Conservation (phyloP, 2,797 vertebrate species). For the Enoplosus armatus region DNA sequence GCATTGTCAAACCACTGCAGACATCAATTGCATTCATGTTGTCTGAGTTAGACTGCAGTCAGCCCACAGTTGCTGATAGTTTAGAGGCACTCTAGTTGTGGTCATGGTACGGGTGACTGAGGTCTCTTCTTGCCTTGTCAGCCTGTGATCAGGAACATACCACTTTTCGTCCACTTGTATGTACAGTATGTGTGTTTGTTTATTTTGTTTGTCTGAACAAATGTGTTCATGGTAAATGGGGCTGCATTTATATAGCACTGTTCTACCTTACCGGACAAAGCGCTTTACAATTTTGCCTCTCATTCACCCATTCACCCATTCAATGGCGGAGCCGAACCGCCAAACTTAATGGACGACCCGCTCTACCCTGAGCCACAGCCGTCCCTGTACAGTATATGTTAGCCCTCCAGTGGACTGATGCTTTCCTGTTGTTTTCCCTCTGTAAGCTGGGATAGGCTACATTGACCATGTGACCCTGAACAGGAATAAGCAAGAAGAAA, state of each 20-base stretch:
- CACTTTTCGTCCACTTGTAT: constrained; percentile 1
- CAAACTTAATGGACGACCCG: too few relatives aligned
- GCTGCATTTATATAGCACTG: too few relatives aligned
- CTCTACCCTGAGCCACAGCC: too few relatives aligned
- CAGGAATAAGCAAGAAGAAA: not conserved
- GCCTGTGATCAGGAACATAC: constrained; percentile 26
- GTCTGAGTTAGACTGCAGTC: constrained; percentile 46
- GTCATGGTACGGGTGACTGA: constrained; percentile 23
- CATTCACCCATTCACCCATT: too few relatives aligned
- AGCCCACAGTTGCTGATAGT: constrained; percentile 43
- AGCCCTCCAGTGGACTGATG: not conserved
- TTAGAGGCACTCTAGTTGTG: constrained; percentile 45
- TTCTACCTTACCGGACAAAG: too few relatives aligned
- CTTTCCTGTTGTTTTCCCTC: not conserved
- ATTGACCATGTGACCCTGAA: not conserved
- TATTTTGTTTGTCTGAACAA: constrained; percentile 26
- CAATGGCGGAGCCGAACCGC: too few relatives aligned
- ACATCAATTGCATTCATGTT: constrained; percentile 52
- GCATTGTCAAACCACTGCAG: constrained; percentile 56
- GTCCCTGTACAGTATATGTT: not conserved
- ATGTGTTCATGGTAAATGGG: not conserved
- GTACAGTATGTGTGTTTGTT: not conserved
- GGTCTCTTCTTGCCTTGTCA: constrained; percentile 20
- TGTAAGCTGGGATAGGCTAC: not conserved
- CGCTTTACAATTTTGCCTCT: too few relatives aligned